These are phyloP conservation scores for Hemaris fuciformis DNA, from an alignment of 2,888 invertebrate species.

Conservation along the genomic window DNA sequence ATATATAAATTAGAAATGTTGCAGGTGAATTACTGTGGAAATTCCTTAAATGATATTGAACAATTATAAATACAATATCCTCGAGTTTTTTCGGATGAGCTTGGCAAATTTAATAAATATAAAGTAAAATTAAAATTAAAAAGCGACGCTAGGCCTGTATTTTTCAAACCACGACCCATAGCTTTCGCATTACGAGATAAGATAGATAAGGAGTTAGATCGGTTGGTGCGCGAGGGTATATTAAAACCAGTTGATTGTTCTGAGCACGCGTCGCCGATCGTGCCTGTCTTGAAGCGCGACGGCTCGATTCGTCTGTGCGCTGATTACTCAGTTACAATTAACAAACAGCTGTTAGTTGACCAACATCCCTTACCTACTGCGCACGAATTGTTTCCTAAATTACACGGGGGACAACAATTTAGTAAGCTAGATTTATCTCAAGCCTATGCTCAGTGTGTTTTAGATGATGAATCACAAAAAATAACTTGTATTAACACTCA, in stretches of 20 bases:
- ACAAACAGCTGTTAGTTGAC: too few species aligned
- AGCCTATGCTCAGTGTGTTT: constrained; percentile 23
- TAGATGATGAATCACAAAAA: background rate
- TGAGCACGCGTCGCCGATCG: constrained; percentile 23
- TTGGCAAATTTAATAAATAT: constrained; percentile 20
- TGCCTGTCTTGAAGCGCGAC: constrained; percentile 24
- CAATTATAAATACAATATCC: too few species aligned
- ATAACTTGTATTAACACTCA: background rate
- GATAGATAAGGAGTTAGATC: constrained; percentile 17
- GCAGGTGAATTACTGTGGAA: too few species aligned
- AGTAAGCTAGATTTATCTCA: constrained; percentile 24
- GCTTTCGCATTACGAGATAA: too few species aligned
- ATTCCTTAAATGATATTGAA: too few species aligned
- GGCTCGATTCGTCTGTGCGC: constrained; percentile 22
- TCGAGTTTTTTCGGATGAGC: too few species aligned
- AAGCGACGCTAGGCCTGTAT: constrained; percentile 20
- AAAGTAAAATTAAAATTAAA: constrained; percentile 21
- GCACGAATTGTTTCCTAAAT: too few species aligned
- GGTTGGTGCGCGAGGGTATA: background rate
- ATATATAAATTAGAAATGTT: too few species aligned
- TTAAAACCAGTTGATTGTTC: constrained; percentile 21
- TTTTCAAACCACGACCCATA: constrained; percentile 25
- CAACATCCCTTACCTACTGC: too few species aligned
- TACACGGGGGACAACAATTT: constrained; percentile 24
- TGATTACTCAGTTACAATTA: too few species aligned